Percentiles rank a stretch among this genome's conserved stretches.
phyloP scores from a whole-genome alignment of 2,113 vertebrate genomes.

The Accipiter virgatus region DNA sequence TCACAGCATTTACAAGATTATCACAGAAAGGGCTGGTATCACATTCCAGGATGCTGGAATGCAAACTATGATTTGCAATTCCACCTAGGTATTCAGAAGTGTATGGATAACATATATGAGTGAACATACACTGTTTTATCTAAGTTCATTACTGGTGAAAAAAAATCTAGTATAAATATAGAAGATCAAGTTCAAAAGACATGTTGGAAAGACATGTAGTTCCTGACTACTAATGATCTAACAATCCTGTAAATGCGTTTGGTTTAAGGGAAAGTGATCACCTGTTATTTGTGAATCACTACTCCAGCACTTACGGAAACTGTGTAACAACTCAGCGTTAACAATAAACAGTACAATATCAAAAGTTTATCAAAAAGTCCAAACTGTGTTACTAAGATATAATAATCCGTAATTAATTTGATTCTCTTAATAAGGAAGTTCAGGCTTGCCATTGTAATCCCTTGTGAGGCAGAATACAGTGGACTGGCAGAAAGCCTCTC shows the following conservation, averaged over 20 bases:
- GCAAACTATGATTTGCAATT: background rate
- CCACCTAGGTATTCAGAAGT: background rate
- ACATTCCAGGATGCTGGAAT: background rate
- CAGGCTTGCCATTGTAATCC: background rate
- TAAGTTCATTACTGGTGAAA: background rate
- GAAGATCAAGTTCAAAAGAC: background rate
- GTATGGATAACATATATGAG: background rate
- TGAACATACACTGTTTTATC: background rate
- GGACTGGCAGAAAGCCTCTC: background rate
- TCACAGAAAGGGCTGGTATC: background rate
- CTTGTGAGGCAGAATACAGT: background rate
- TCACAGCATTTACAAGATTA: background rate
- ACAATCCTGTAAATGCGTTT: rapidly evolving
- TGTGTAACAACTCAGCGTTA: background rate
- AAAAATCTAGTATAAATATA: background rate
- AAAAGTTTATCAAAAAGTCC: background rate
- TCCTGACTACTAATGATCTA: background rate
- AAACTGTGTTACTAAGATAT: background rate
- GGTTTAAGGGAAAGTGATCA: background rate
- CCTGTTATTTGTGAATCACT: background rate
- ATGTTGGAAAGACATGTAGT: background rate
- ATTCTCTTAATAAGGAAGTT: background rate
- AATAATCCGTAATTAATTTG: background rate
- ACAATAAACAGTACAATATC: background rate
- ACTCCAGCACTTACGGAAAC: background rate